Evolutionary conservation across 2,113 vertebrate species (phyloP).

Genomic region (Thunnus thynnus): DNA sequence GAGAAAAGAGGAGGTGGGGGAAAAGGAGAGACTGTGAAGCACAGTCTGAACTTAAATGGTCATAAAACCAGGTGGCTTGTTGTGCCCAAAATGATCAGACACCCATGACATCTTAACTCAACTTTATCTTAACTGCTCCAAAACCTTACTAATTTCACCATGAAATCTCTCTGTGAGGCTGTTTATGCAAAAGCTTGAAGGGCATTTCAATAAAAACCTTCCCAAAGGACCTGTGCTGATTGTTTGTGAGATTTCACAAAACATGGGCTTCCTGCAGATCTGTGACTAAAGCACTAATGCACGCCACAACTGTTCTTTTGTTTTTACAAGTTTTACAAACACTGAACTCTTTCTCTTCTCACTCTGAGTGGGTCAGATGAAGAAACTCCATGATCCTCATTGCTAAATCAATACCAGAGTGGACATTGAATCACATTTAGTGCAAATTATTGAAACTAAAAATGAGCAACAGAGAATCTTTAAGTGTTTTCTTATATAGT

Average conservation of each 20-base stretch:
- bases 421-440: not conserved
- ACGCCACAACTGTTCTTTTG: slow-evolving; percentile 49
- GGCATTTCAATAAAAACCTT: slow-evolving; percentile 41
- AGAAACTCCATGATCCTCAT: not conserved
- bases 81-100: slow-evolving; percentile 53
- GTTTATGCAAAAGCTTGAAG: slow-evolving; percentile 37
- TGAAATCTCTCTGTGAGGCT: slow-evolving; percentile 33
- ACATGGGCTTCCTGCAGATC: slow-evolving; percentile 48
- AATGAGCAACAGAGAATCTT: no score
- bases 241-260: slow-evolving; percentile 56
- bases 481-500: no score
- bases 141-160: slow-evolving; percentile 39
- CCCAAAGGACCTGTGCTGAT: slow-evolving; percentile 47
- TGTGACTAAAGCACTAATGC: slow-evolving; percentile 10
- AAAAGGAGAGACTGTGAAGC: slow-evolving; percentile 36
- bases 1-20: slow-evolving; percentile 2
- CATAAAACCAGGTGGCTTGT: slow-evolving; percentile 64
- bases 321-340: slow-evolving; percentile 44
- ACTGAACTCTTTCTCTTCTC: slow-evolving; percentile 15
- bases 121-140: slow-evolving; percentile 54
- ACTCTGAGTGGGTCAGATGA: slow-evolving; percentile 2
- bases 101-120: slow-evolving; percentile 59
- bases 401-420: not conserved
- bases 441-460: no score
- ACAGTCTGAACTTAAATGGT: slow-evolving; percentile 43